These are phyloP conservation scores for Dufourea novaeangliae DNA, from an alignment of 1,140 invertebrate species.

Conservation along the genomic window DNA sequence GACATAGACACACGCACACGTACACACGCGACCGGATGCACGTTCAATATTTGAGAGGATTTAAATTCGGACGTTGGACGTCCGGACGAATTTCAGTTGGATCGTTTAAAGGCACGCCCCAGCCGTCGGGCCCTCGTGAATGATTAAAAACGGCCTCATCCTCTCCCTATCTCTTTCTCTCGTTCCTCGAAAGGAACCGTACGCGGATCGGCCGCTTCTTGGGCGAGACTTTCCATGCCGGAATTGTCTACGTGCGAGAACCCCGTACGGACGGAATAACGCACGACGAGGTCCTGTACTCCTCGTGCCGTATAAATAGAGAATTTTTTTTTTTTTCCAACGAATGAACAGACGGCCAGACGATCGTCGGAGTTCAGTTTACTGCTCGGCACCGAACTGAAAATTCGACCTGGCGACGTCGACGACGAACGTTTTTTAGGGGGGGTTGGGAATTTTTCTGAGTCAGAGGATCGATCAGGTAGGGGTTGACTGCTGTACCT, in stretches of 20 bases:
- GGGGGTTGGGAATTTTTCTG: background rate
- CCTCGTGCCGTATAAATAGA: constrained; percentile 73
- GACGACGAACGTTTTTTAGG: background rate
- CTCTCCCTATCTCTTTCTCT: too few relatives aligned
- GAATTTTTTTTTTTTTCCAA: constrained; percentile 47
- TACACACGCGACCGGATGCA: constrained; percentile 59
- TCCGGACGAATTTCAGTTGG: constrained; percentile 78
- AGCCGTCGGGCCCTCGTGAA: constrained; percentile 76
- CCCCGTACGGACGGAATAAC: constrained; percentile 67
- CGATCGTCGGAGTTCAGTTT: constrained; percentile 28
- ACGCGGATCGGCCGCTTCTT: constrained; percentile 49
- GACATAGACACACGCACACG: too few relatives aligned
- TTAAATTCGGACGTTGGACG: constrained; percentile 78
- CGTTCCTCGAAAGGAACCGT: constrained; percentile 54
- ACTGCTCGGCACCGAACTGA: constrained; percentile 14
- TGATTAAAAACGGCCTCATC: constrained; percentile 74
- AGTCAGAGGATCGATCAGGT: too few relatives aligned
- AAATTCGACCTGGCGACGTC: constrained; percentile 31
- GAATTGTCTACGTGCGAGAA: constrained; percentile 75
- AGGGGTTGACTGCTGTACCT: too few relatives aligned
- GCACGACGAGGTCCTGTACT: constrained; percentile 45
- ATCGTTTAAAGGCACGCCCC: constrained; percentile 76
- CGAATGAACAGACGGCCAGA: constrained; percentile 22
- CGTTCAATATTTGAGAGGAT: constrained; percentile 80
- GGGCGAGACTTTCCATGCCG: constrained; percentile 68